Percentiles rank a stretch among this genome's conserved stretches.
phyloP scores from a whole-genome alignment of 23 tunicate species.

The Phallusia fumigata region DNA sequence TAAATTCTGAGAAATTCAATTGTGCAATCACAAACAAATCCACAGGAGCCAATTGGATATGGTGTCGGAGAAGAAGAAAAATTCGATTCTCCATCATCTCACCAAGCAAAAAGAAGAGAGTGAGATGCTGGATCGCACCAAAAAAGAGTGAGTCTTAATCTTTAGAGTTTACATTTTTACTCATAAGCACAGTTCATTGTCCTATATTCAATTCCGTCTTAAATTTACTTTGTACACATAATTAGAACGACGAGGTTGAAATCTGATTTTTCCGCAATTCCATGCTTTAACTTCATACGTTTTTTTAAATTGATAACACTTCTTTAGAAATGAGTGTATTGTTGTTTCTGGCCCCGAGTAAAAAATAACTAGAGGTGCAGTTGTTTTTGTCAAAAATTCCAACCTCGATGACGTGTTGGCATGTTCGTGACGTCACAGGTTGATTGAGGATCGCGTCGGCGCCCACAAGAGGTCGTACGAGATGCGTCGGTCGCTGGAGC shows the following conservation, averaged over 20 bases:
- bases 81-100: slow-evolving; percentile 60
- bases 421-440: slow-evolving; percentile 41
- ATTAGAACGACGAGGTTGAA: neutral
- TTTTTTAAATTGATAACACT: too few species aligned
- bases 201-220: neutral
- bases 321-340: too few species aligned
- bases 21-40: too few species aligned
- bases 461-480: slow-evolving; percentile 63
- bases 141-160: slow-evolving; percentile 66
- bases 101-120: slow-evolving; percentile 87
- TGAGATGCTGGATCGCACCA: slow-evolving; percentile 88
- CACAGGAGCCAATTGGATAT: slow-evolving; percentile 66
- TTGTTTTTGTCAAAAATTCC: too few species aligned
- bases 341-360: too few species aligned
- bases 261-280: too few species aligned
- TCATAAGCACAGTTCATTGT: too few species aligned
- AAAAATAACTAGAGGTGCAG: too few species aligned
- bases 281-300: too few species aligned
- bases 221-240: neutral
- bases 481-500: slow-evolving; percentile 76
- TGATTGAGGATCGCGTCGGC: slow-evolving; percentile 74
- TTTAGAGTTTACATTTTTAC: too few species aligned
- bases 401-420: too few species aligned
- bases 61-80: slow-evolving; percentile 86
- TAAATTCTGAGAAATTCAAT: too few species aligned